phyloP scores from a whole-genome alignment of 2,888 invertebrate species.

The Zaprionus lineosus region DNA sequence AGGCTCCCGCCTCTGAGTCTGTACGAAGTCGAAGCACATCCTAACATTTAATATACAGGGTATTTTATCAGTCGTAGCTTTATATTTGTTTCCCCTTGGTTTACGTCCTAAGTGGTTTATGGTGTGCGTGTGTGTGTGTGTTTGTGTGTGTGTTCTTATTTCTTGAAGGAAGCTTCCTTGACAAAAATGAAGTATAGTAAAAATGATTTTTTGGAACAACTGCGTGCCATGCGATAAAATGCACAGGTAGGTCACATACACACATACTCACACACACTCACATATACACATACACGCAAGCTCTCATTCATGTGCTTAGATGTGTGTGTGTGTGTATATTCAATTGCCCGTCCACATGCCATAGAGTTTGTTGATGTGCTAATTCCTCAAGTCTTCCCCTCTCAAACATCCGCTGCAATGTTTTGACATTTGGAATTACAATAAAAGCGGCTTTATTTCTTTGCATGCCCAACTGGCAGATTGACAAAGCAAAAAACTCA shows the following conservation, averaged over 20 bases:
- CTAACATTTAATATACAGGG: too few species aligned
- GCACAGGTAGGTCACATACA: constrained; percentile 47
- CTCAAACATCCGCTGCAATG: constrained; percentile 17
- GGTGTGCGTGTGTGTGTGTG: constrained; percentile 52
- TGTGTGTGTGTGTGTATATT: constrained; percentile 6
- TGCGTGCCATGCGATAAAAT: constrained; percentile 71
- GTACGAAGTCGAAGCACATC: too few species aligned
- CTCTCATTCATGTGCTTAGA: too few species aligned
- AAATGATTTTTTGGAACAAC: constrained; percentile 56
- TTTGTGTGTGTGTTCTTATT: too few species aligned
- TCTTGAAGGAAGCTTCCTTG: constrained; percentile 28
- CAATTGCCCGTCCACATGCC: constrained; percentile 41
- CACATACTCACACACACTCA: constrained; percentile 12
- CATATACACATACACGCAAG: constrained; percentile 1
- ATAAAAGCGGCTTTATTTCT: constrained; percentile 71
- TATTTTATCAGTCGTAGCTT: too few species aligned
- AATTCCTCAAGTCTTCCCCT: neutral
- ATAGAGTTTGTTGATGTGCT: constrained; percentile 24
- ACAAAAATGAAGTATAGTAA: constrained; percentile 18
- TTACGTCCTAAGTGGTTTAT: constrained; percentile 46
- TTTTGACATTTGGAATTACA: constrained; percentile 72
- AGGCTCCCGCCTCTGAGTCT: too few species aligned
- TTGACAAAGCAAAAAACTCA: too few species aligned
- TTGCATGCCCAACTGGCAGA: constrained; percentile 45
- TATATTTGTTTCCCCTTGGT: neutral